Evolutionary conservation across 1,140 invertebrate genomes (phyloP), one percentile per base, ranked within the genome.

Genomic region (Anoplophora glabripennis): DNA sequence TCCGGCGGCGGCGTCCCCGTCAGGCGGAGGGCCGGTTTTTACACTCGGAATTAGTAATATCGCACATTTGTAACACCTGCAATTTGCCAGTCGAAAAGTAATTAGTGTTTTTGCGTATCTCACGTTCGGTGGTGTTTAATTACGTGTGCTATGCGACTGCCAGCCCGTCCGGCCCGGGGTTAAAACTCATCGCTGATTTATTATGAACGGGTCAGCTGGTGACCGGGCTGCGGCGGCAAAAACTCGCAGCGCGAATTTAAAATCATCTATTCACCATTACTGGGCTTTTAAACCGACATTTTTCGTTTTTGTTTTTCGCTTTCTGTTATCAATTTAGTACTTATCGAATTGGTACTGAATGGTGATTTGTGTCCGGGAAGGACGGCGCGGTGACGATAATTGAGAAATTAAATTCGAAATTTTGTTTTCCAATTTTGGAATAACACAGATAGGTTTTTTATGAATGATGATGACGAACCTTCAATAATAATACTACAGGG

Each of bases 21-120:
- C 33, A 35, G 21, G 42, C 38, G 42, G 36, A 12, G 14, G 17
- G 54, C 35, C 12, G 28, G 54, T 69, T 69, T 62, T 64, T 59
- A 63, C 59, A 40, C 52, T 10, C 52, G 60, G 64, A 68, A 70
- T 68, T 68, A 70, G 69, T 71, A 67, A 71, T 71, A 68, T 67
- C 69, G 62, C 65, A 66, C 69, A 71, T 67, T 71, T 66, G 69
- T 71, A 69, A 67, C 69, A 71, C 69, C 69, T 71, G 69, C 69
- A 71, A 71, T 71, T 71, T 69, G 69, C 69, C 69, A 64, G 69
- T 69, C 69, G 69, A 61, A 71, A 71, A 71, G 69, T 65, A 71
- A 71, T 71, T 71, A 71, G 69, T 66, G 69, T 71, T 71, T 71
- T 71, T 71, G 69, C 63, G 65, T 63, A 68, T 57, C 66, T 68